These are phyloP conservation scores for Arothron firmamentum DNA, from an alignment of 2,113 vertebrate species.

Conservation along the genomic window DNA sequence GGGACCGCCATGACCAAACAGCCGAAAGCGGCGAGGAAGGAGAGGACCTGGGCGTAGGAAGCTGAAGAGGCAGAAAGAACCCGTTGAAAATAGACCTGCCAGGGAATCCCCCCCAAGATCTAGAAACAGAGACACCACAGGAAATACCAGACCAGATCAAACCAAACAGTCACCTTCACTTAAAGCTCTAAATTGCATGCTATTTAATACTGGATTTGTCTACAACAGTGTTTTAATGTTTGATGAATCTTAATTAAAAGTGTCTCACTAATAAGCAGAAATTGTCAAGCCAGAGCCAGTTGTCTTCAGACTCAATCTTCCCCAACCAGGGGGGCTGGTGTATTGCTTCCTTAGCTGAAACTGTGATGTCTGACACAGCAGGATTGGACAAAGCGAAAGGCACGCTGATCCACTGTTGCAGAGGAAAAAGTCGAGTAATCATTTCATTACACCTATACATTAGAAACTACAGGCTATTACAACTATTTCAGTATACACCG, in stretches of 20 bases:
- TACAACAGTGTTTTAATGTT: neutral
- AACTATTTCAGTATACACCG: neutral
- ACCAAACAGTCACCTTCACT: neutral
- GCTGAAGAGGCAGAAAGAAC: conserved; percentile 97
- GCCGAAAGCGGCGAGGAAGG: conserved; percentile 92
- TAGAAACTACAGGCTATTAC: neutral
- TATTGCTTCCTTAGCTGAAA: conserved; percentile 80
- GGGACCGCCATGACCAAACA: conserved; percentile 94
- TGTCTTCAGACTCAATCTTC: conserved; percentile 76
- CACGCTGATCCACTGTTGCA: conserved; percentile 90
- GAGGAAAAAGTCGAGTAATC: neutral
- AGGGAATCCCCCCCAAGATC: conserved; percentile 95
- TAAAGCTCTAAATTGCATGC: neutral
- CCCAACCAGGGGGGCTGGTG: conserved; percentile 92
- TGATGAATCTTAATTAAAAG: conserved; percentile 3
- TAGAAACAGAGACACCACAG: conserved; percentile 71
- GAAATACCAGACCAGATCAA: conserved; percentile 41
- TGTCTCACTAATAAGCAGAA: conserved; percentile 87
- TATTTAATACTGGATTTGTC: neutral
- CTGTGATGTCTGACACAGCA: conserved; percentile 86
- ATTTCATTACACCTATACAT: neutral
- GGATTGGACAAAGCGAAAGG: conserved; percentile 90
- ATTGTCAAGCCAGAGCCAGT: conserved; percentile 90
- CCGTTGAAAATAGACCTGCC: conserved; percentile 98
- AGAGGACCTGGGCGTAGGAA: conserved; percentile 94